phyloP scores from a whole-genome alignment of 1,140 invertebrate species.

The Mercenaria mercenaria region DNA sequence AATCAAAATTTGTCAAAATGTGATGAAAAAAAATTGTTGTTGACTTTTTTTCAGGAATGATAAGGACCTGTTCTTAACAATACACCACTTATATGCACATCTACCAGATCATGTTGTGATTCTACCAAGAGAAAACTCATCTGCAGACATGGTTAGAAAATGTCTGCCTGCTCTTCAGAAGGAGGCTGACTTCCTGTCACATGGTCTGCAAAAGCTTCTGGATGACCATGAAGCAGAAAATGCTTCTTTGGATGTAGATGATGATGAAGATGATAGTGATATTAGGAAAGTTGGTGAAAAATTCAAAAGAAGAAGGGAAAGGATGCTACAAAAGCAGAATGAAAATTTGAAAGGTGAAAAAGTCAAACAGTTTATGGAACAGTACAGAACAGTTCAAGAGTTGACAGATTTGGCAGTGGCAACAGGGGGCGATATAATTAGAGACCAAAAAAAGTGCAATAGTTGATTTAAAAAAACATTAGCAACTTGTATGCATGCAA shows the following conservation, averaged over 20 bases:
- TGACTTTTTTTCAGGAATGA: background rate
- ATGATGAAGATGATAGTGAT: background rate
- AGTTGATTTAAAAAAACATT: no score
- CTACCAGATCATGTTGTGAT: constrained; percentile 16
- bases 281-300: constrained; percentile 32
- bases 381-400: background rate
- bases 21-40: no score
- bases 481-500: no score
- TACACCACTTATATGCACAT: constrained; percentile 4
- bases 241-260: constrained; percentile 20
- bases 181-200: constrained; percentile 11
- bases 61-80: background rate
- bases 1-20: no score
- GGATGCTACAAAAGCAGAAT: background rate
- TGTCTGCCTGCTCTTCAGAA: constrained; percentile 26
- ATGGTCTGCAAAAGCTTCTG: constrained; percentile 7
- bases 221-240: background rate
- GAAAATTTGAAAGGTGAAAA: constrained; percentile 6
- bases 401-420: background rate
- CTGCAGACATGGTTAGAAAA: background rate
- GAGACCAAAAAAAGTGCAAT: background rate
- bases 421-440: background rate
- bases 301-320: constrained; percentile 3
- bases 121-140: background rate
- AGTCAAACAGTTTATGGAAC: background rate